Evolutionary conservation across 2,113 vertebrate genomes (phyloP), one percentile per base, ranked within the genome.

Genomic region (Ochotona princeps): DNA sequence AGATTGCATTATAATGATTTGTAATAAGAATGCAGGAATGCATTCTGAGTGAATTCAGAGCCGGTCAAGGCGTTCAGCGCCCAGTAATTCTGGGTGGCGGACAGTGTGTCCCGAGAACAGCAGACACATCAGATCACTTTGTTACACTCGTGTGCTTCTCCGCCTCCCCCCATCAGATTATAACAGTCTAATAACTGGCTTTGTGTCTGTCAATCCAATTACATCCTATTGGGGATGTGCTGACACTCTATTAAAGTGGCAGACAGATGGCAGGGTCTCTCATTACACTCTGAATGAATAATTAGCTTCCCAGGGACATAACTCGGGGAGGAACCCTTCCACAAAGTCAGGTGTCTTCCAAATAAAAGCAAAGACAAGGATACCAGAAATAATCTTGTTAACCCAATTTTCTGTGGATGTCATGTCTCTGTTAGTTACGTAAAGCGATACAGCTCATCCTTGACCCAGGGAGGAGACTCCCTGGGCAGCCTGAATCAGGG

Each of bases 121-220:
- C 96, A 96, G 95, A 47, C 84, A 79, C 60, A 94, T 86, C 94
- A 88, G 97, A 94, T 95, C 30, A 97, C 96, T 90, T 84, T 93
- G 97, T 97, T 96, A 96, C 85, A 87, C 87, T 96, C 95, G 94
- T 95, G 90, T 87, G 96, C 94, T 95, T 94, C 96, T 96, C 94
- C 25, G 94, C 89, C 86, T 94, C 97, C 95, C 97, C 94, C 87
- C 95, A 87, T 85, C 96, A 96, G 97, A 95, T 73, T 97, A 97
- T 95, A 96, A 97, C 94, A 93, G 92, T 94, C 95, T 95, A 97
- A 95, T 88, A 97, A 96, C 75, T 94, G 97, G 73, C 97, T 97
- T 96, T 88, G 94, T 95, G 97, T 97, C 98, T 95, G 96, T 97
- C 98, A 96, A 95, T 96, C 96, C 98, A 97, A 93, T 98, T 97